phyloP scores from a whole-genome alignment of 2,888 invertebrate genomes.

The Ctena decussata region DNA sequence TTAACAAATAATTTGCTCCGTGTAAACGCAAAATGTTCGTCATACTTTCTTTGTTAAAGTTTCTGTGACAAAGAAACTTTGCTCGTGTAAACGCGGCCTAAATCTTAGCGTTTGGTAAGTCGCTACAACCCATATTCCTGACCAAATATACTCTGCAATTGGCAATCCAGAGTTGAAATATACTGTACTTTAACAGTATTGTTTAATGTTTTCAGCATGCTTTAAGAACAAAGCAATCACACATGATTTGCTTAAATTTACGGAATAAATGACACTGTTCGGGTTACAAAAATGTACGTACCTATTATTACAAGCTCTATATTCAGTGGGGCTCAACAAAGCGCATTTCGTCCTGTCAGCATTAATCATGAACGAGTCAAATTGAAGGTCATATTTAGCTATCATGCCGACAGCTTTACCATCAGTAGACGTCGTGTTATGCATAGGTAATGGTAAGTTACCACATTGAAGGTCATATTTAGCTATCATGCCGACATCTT shows the following conservation, averaged over 20 bases:
- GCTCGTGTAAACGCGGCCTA: too few relatives aligned
- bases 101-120: not conserved
- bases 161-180: not conserved
- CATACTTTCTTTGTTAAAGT: too few relatives aligned
- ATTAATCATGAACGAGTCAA: constrained; percentile 1
- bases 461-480: too few relatives aligned
- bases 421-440: not conserved
- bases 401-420: not conserved
- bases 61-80: too few relatives aligned
- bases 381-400: constrained; percentile 8
- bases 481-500: not conserved
- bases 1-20: too few relatives aligned
- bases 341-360: constrained; percentile 1
- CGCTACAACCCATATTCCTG: not conserved
- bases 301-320: not conserved
- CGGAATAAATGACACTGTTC: too few relatives aligned
- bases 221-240: constrained; percentile 10
- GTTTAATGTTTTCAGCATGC: not conserved
- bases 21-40: too few relatives aligned
- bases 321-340: not conserved
- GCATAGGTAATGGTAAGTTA: constrained; percentile 11
- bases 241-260: too few relatives aligned
- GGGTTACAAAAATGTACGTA: not conserved
- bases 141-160: not conserved
- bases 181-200: not conserved